Base-by-base conservation (phyloP, 2,113 vertebrate species). In the Engraulis encrasicolus region DNA sequence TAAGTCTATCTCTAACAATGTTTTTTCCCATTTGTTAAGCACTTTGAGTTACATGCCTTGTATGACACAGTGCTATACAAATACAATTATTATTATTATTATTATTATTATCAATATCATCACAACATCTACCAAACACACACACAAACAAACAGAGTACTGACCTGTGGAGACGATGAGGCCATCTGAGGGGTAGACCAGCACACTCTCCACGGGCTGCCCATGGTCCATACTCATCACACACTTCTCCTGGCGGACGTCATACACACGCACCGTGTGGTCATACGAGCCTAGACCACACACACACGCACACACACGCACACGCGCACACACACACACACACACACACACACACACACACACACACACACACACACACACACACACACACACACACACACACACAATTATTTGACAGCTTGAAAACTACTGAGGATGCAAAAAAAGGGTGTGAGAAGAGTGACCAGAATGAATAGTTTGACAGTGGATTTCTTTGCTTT, bases 81-180 rank as follows among this genome's bases (percentile, higher is more conserved):
- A n/a, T n/a, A n/a, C n/a, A n/a, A n/a, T n/a, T n/a, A n/a, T n/a
- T n/a, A n/a, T n/a, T n/a, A n/a, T n/a, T n/a, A n/a, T n/a, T n/a
- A n/a, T n/a, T n/a, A n/a, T n/a, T n/a, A n/a, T n/a, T n/a, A n/a
- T n/a, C n/a, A n/a, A n/a, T n/a, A n/a, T n/a, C n/a, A n/a, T n/a
- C n/a, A n/a, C n/a, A n/a, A n/a, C n/a, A n/a, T n/a, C n/a, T n/a
- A n/a, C n/a, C n/a, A n/a, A n/a, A n/a, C n/a, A n/a, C n/a, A n/a
- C n/a, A n/a, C n/a, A n/a, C n/a, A n/a, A n/a, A n/a, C 23, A 31
- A 9, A 12, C 37, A n/a, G 27, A 58, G 36, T 5, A 82, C 50
- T 50, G 92, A 99, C 98, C 98, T 97, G 98, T 96, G 84, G 98
- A 99, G 1, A 98, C 97, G 0, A 99, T 94, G 82, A 99, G 97